Evolutionary conservation across 1,140 invertebrate species (phyloP).

Genomic region (Ceratosolen fusciceps): DNA sequence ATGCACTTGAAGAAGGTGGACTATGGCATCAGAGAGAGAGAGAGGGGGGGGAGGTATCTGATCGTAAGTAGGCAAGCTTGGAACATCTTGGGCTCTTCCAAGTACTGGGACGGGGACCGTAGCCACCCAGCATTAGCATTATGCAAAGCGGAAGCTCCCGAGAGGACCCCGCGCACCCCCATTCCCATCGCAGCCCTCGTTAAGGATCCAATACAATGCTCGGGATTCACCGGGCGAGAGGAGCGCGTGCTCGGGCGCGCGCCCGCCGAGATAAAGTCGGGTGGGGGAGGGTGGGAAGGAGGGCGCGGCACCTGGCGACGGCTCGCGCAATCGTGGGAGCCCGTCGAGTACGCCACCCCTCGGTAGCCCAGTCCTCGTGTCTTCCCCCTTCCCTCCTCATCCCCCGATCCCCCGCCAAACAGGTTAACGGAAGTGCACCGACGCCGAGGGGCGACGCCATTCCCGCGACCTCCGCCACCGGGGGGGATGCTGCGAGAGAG

Average conservation of each 20-base stretch:
- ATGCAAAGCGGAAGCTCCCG: no score
- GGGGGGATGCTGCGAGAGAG: slow-evolving; percentile 31
- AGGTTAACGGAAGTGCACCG: slow-evolving; percentile 50
- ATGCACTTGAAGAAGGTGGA: no score
- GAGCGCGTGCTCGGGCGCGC: not conserved
- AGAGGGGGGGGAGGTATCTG: no score
- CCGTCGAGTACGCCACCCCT: slow-evolving; percentile 52
- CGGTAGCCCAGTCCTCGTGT: not conserved
- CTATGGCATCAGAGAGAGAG: no score
- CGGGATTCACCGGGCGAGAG: not conserved
- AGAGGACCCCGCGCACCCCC: no score
- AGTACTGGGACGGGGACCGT: no score
- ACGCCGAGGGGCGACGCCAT: slow-evolving; percentile 24
- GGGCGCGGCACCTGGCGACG: slow-evolving; percentile 53
- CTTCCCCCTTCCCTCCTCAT: slow-evolving; percentile 24
- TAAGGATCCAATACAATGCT: slow-evolving; percentile 38
- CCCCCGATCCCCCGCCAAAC: slow-evolving; percentile 40
- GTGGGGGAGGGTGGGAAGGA: not conserved
- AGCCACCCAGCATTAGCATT: no score
- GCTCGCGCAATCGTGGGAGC: slow-evolving; percentile 59
- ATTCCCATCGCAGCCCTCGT: slow-evolving; percentile 40
- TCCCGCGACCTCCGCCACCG: not conserved
- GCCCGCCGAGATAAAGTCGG: slow-evolving; percentile 10
- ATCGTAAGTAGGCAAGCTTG: no score
- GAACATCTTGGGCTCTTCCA: no score